phyloP scores from a whole-genome alignment of 2,888 invertebrate genomes.

The Cerastoderma edule region DNA sequence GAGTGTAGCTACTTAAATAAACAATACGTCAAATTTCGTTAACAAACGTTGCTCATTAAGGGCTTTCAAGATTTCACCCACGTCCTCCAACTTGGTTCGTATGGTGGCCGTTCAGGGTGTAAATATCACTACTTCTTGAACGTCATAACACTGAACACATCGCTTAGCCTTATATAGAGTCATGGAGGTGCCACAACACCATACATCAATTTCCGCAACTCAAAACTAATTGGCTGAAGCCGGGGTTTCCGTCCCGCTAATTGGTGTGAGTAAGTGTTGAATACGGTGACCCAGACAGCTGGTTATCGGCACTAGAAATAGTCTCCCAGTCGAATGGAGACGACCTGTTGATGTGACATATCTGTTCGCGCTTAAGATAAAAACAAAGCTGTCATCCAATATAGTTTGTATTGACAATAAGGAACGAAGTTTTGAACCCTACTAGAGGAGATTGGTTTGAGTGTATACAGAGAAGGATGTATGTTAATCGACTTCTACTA shows the following conservation, averaged over 20 bases:
- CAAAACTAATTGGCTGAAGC: constrained; percentile 13
- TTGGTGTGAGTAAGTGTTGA: constrained; percentile 10
- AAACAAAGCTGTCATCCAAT: no score
- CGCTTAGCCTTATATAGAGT: not conserved
- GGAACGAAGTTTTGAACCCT: no score
- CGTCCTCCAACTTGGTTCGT: not conserved
- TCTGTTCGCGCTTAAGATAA: no score
- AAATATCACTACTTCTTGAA: no score
- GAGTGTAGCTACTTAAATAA: not conserved
- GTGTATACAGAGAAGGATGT: no score
- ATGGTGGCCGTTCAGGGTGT: not conserved
- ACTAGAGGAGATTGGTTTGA: no score
- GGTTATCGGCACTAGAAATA: no score
- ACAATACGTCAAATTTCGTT: constrained; percentile 20
- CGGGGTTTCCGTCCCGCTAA: constrained; percentile 8
- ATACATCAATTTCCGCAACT: not conserved
- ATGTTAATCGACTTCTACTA: no score
- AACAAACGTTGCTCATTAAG: constrained; percentile 9
- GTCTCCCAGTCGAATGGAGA: no score
- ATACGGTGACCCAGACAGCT: constrained; percentile 27
- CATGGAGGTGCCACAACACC: not conserved
- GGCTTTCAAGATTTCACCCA: constrained; percentile 14
- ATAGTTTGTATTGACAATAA: no score
- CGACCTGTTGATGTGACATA: no score
- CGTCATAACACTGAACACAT: not conserved